These are phyloP conservation scores for Geodia barretti DNA, from an alignment of 37 sponge, comb jelly and placozoan genomes.

Conservation along the genomic window DNA sequence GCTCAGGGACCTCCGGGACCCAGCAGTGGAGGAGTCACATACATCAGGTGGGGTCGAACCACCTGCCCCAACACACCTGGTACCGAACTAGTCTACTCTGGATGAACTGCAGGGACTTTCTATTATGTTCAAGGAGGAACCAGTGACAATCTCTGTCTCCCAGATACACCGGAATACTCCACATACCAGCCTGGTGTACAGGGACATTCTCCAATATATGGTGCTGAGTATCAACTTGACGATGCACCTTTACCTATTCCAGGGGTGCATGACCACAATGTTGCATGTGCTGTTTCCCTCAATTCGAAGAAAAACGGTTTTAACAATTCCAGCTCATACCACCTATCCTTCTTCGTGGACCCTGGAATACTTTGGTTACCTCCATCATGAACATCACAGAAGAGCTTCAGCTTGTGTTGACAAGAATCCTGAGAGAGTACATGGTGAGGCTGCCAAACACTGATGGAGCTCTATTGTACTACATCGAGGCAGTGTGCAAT, in stretches of 20 bases:
- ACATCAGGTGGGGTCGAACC: constrained; percentile 39
- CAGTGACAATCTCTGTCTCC: constrained; percentile 27
- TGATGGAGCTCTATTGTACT: constrained; percentile 38
- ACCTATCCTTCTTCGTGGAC: constrained; percentile 39
- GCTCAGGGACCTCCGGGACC: neutral
- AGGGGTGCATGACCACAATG: constrained; percentile 14
- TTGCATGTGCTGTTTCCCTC: constrained; percentile 56
- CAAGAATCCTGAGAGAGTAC: constrained; percentile 20
- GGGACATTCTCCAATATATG: constrained; percentile 16
- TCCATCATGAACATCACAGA: constrained; percentile 7
- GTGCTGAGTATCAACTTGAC: constrained; percentile 41
- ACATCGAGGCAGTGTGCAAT: constrained; percentile 34
- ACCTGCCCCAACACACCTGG: constrained; percentile 25
- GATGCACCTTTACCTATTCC: constrained; percentile 13
- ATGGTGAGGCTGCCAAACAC: constrained; percentile 12
- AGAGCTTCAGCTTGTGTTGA: constrained; percentile 57
- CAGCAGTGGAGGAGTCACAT: constrained; percentile 2
- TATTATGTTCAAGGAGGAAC: constrained; percentile 4
- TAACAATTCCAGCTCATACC: constrained; percentile 26
- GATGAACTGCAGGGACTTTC: constrained; percentile 14
- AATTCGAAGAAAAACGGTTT: constrained; percentile 8
- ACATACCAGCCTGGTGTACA: neutral
- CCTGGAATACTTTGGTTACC: constrained; percentile 42
- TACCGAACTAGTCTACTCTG: constrained; percentile 38
- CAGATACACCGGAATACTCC: constrained; percentile 9